Conservation (phyloP, 2,888 invertebrate genomes). For the Drosophila nigritarsus region DNA sequence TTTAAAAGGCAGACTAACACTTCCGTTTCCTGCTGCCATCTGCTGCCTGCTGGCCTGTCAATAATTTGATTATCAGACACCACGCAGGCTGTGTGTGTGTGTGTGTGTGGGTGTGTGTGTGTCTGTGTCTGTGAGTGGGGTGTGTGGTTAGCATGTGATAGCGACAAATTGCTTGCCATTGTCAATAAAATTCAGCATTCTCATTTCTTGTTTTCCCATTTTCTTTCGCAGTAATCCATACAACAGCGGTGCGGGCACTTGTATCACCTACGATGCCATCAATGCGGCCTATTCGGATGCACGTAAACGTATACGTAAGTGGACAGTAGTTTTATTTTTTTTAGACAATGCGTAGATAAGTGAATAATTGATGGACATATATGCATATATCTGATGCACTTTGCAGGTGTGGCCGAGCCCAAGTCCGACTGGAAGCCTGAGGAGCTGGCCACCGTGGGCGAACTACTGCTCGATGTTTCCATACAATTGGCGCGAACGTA, state of each 20-base stretch:
- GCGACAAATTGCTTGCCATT: slow-evolving; percentile 58
- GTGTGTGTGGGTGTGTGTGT: slow-evolving; percentile 11
- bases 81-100: slow-evolving; percentile 49
- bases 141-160: slow-evolving; percentile 74
- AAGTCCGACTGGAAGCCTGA: slow-evolving; percentile 93
- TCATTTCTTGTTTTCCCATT: not conserved
- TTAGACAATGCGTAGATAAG: slow-evolving; percentile 1
- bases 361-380: slow-evolving; percentile 6
- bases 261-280: slow-evolving; percentile 95
- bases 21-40: slow-evolving; percentile 26
- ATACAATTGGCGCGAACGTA: slow-evolving; percentile 93
- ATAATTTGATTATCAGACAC: slow-evolving; percentile 80
- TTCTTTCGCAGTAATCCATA: slow-evolving; percentile 77
- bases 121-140: slow-evolving; percentile 4
- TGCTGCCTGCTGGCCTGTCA: slow-evolving; percentile 61
- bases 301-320: slow-evolving; percentile 94
- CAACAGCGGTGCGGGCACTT: slow-evolving; percentile 89
- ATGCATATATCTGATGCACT: not conserved
- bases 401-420: slow-evolving; percentile 91
- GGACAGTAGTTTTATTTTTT: not conserved
- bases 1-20: slow-evolving; percentile 2
- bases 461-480: slow-evolving; percentile 93
- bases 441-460: slow-evolving; percentile 94
- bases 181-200: slow-evolving; percentile 51
- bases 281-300: slow-evolving; percentile 95